Conservation (phyloP, 2,797 vertebrate genomes). For the Cyprinella venusta region DNA sequence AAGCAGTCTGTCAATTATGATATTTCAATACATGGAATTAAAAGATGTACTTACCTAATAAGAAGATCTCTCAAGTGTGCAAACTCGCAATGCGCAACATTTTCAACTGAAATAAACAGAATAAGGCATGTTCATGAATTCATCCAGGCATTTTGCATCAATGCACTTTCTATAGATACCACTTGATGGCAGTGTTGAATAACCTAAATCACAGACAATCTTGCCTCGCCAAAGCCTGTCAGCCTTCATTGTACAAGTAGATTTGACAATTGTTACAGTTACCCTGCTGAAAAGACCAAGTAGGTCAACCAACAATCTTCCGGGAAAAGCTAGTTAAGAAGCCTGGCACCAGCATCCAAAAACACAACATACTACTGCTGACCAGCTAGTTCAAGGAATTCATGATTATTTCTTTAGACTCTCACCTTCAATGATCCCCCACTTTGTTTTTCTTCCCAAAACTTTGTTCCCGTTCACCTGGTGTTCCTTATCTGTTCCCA, state of each 20-base stretch:
- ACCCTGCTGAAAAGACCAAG: conserved; percentile 1
- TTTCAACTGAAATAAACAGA: conserved; percentile 86
- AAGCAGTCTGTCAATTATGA: background rate
- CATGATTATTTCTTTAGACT: background rate
- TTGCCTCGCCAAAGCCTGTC: background rate
- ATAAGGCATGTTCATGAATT: background rate
- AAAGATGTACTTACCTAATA: conserved; percentile 85
- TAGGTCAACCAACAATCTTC: background rate
- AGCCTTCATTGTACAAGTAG: background rate
- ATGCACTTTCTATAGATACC: conserved; percentile 21
- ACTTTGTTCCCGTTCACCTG: conserved; percentile 91
- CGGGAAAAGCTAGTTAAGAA: background rate
- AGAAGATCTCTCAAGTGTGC: conserved; percentile 91
- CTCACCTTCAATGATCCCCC: conserved; percentile 96
- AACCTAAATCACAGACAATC: conserved; percentile 28
- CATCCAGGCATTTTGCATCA: background rate
- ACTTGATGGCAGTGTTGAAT: conserved; percentile 60
- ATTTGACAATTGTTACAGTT: conserved; percentile 15
- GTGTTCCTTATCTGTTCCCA: conserved; percentile 93
- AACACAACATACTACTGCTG: background rate
- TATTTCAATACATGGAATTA: background rate
- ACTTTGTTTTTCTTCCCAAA: conserved; percentile 94
- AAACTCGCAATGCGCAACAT: conserved; percentile 91
- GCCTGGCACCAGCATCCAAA: background rate
- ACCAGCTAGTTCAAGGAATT: background rate